These are phyloP conservation scores for Rhipidura dahli DNA, from an alignment of 2,113 vertebrate genomes.

Conservation along the genomic window DNA sequence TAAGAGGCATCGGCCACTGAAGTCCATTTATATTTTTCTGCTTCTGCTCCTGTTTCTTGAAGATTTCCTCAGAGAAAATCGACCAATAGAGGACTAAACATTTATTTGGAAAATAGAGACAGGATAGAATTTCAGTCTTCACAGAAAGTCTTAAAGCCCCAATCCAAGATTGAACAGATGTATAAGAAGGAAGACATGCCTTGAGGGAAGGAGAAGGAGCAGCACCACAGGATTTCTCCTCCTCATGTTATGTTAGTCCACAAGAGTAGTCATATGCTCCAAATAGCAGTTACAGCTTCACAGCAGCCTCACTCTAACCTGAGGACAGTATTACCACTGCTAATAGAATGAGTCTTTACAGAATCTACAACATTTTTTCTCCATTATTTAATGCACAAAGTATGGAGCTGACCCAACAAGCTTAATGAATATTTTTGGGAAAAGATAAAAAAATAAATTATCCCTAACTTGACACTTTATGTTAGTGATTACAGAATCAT, in stretches of 20 bases:
- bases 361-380: accelerated
- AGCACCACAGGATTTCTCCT: neutral
- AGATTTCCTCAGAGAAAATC: neutral
- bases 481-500: neutral
- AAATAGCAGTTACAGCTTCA: neutral
- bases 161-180: accelerated
- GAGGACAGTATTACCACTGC: neutral
- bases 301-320: neutral
- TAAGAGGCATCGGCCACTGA: neutral
- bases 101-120: neutral
- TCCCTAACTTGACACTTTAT: neutral
- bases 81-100: neutral
- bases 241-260: neutral
- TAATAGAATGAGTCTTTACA: neutral
- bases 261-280: neutral
- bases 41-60: neutral
- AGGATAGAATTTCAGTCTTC: neutral
- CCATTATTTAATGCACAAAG: neutral
- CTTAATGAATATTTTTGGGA: neutral
- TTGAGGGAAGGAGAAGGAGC: neutral
- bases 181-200: neutral
- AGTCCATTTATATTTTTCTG: neutral
- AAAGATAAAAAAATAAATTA: neutral
- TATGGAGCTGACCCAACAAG: neutral
- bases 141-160: neutral